Base-by-base conservation (phyloP, 2,797 vertebrate species). In the Ciconia nigra region DNA sequence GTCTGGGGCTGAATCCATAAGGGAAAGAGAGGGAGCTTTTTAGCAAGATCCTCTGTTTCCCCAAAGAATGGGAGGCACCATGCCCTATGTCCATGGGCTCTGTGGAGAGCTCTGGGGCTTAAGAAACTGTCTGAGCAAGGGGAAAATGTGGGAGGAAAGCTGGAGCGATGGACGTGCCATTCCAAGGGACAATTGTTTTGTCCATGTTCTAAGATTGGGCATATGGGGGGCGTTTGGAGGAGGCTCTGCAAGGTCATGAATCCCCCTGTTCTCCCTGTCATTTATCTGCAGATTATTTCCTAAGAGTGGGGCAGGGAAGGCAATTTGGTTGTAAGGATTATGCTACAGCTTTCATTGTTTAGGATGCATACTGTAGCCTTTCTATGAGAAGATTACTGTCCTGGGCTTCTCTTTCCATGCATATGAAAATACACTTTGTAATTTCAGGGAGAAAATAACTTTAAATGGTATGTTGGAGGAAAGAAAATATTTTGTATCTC, bases 321-420 rank as follows among this genome's bases (percentile, higher is more conserved):
- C 86, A 84, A 39, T 92, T 93, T 93, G 67, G 44, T 74, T 51
- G 55, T 74, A 71, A 77, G 87, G 84, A 92, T 94, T 83, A 67
- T 80, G 67, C 87, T 78, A 39, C 49, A 83, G 89, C 72, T 90
- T 91, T 87, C 87, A 93, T 97, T 97, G 92, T 96, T 95, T 79
- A 94, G 87, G 57, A 73, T 71, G 31, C 92, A 83, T 78, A 77
- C 76, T 89, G 81, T 85, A 94, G 95, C 83, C 77, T 96, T 98
- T 95, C 90, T 93, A 92, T 91, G 83, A 93, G 83, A 94, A 93
- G 94, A 94, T 77, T 58, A 76, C 73, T 70, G 93, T 86, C 90
- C 84, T 7, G 10, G 57, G 72, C 51, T 83, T 93, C 78, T 82
- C 76, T 41, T 94, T 94, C 91, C 91, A 89, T 79, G 71, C 46